phyloP scores from a whole-genome alignment of 2,113 vertebrate genomes.

The Taxidea taxus region DNA sequence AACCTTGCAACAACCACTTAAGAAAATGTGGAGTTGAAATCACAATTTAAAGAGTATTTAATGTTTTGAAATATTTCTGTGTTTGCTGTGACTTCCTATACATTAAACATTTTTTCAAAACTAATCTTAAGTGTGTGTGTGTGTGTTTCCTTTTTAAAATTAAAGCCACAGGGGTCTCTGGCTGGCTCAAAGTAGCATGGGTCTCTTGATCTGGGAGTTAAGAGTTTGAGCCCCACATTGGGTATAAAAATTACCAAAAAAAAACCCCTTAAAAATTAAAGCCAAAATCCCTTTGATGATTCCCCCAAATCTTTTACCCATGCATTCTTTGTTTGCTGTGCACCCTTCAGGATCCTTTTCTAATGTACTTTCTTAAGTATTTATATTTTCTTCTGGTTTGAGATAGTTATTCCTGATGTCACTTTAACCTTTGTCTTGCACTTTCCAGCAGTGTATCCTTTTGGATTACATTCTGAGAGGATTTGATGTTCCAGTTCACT shows the following conservation, averaged over 20 bases:
- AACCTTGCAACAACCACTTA: background rate
- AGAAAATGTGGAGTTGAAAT: background rate
- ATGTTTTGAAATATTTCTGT: background rate
- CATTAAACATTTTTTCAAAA: background rate
- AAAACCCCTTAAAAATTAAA: no score
- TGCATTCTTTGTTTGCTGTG: background rate
- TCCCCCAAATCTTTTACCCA: background rate
- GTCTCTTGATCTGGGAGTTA: background rate
- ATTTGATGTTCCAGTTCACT: background rate
- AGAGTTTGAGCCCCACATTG: background rate
- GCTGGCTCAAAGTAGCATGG: background rate
- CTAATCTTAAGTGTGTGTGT: background rate
- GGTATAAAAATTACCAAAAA: background rate
- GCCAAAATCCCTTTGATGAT: background rate
- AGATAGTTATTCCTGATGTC: background rate
- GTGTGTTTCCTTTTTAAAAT: background rate
- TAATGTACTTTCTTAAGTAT: background rate
- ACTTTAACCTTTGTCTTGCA: background rate
- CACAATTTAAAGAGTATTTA: background rate
- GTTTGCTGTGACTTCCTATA: background rate
- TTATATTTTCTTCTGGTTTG: background rate
- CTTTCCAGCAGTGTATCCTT: background rate
- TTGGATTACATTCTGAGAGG: background rate
- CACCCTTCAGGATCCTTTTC: background rate
- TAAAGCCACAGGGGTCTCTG: background rate